These are phyloP conservation scores for Troides oblongomaculatus DNA, from an alignment of 2,888 invertebrate species.

Conservation along the genomic window DNA sequence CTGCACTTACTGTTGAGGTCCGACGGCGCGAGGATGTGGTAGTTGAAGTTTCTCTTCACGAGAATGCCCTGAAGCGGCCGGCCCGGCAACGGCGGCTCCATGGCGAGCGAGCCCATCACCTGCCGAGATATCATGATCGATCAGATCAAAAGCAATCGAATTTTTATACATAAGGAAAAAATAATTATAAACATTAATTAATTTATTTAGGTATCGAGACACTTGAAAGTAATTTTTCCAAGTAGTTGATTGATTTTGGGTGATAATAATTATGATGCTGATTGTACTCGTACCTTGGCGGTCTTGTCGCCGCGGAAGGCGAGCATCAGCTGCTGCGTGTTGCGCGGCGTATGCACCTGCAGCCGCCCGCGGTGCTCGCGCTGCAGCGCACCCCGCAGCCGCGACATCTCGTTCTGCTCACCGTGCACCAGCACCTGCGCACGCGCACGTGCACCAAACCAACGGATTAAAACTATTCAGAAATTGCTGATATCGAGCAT, in stretches of 20 bases:
- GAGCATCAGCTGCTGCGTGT: slow-evolving; percentile 95
- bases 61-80: slow-evolving; percentile 93
- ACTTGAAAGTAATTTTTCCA: too few relatives aligned
- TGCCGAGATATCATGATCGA: slow-evolving; percentile 31
- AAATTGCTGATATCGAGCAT: too few relatives aligned
- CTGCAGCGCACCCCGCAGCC: slow-evolving; percentile 95
- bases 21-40: slow-evolving; percentile 93
- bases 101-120: slow-evolving; percentile 94
- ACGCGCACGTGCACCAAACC: neutral
- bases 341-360: slow-evolving; percentile 96
- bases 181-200: too few relatives aligned
- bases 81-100: slow-evolving; percentile 88
- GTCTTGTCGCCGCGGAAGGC: slow-evolving; percentile 99
- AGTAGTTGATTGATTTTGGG: too few relatives aligned
- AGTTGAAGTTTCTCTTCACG: slow-evolving; percentile 98
- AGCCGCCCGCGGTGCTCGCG: slow-evolving; percentile 96
- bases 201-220: too few relatives aligned
- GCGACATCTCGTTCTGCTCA: slow-evolving; percentile 99
- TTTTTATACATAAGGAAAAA: too few relatives aligned
- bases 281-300: slow-evolving; percentile 86
- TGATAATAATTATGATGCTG: too few relatives aligned
- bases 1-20: slow-evolving; percentile 89
- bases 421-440: slow-evolving; percentile 95
- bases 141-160: too few relatives aligned
- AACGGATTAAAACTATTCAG: too few relatives aligned